Evolutionary conservation across 2,113 vertebrate genomes (phyloP).

Genomic region (Sphaerodactylus townsendi): DNA sequence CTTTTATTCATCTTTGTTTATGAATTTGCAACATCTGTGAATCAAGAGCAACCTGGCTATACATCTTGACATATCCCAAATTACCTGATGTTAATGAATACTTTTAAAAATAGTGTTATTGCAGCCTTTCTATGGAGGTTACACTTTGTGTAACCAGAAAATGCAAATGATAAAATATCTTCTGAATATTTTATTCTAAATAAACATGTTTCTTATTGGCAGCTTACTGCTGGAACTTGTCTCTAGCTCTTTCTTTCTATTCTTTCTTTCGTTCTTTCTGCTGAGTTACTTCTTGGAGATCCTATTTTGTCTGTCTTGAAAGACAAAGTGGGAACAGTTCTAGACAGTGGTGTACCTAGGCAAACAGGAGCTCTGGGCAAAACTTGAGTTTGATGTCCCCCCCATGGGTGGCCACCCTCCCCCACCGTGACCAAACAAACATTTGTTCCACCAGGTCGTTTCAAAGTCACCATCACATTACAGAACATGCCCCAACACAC

Average conservation of each 20-base stretch:
- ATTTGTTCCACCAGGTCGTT: too few species aligned
- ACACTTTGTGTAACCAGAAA: background rate
- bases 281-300: too few species aligned
- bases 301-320: background rate
- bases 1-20: background rate
- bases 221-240: background rate
- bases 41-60: background rate
- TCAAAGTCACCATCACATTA: too few species aligned
- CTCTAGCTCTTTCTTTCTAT: background rate
- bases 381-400: too few species aligned
- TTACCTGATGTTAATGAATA: background rate
- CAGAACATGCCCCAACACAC: too few species aligned
- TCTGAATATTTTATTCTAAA: slow-evolving; percentile 4
- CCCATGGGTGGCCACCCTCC: too few species aligned
- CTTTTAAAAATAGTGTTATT: background rate
- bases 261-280: too few species aligned
- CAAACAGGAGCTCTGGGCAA: too few species aligned
- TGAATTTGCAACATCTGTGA: background rate
- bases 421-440: too few species aligned
- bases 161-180: background rate
- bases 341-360: too few species aligned
- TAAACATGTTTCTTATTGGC: background rate
- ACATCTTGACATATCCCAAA: background rate
- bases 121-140: background rate
- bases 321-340: background rate